Percentiles rank a stretch among this genome's conserved stretches.
phyloP scores from a whole-genome alignment of 2,888 invertebrate species.

The Eudasyphora cyanicolor region DNA sequence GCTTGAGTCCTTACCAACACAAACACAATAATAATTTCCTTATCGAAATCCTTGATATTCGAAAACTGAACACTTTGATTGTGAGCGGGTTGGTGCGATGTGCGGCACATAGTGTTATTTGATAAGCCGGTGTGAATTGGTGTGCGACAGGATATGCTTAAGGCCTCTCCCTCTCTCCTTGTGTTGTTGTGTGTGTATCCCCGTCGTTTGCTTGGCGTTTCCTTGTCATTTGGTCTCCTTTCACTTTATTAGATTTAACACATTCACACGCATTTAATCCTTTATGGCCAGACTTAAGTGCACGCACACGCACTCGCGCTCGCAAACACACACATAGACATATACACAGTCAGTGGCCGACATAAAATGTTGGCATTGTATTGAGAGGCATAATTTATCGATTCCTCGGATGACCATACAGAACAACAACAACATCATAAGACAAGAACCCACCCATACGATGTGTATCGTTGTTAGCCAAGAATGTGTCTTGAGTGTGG shows the following conservation, averaged over 20 bases:
- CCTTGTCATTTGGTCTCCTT: background rate
- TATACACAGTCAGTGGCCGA: background rate
- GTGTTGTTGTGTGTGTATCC: background rate
- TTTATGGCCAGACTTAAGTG: conserved; percentile 54
- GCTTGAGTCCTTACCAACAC: background rate
- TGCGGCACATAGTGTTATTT: no score
- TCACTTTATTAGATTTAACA: conserved; percentile 53
- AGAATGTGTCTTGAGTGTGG: background rate
- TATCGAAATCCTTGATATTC: conserved; percentile 8
- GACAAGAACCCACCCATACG: background rate
- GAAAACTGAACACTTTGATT: background rate
- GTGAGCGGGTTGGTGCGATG: background rate
- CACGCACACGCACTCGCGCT: background rate
- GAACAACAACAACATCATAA: background rate
- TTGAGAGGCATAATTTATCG: background rate
- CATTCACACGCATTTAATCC: conserved; percentile 62
- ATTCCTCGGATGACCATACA: background rate
- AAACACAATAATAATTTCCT: background rate
- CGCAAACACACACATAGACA: no score
- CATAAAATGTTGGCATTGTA: background rate
- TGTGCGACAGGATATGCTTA: background rate
- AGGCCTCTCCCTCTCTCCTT: background rate
- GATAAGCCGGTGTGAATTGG: background rate
- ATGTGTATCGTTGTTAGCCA: background rate
- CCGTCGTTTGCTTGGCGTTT: background rate